phyloP scores from a whole-genome alignment of 1,140 invertebrate species.

The Leptoteleia sp. region DNA sequence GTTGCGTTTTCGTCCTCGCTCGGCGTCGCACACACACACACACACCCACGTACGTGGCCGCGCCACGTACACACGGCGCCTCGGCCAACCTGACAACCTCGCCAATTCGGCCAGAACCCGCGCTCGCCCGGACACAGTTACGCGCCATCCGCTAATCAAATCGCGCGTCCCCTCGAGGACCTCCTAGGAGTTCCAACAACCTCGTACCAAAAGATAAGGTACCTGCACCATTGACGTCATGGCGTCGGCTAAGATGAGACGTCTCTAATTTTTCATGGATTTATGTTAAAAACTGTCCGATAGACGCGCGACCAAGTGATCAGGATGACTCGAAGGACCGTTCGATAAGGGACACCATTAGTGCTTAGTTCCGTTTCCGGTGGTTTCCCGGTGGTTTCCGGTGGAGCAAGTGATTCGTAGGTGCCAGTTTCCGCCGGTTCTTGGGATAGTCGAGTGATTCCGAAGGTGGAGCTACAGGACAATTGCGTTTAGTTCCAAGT shows the following conservation, averaged over 20 bases:
- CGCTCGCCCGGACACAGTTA: constrained; percentile 72
- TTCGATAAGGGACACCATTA: too few species aligned
- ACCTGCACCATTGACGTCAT: constrained; percentile 11
- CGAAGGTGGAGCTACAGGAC: too few species aligned
- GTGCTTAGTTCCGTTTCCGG: too few species aligned
- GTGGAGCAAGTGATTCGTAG: too few species aligned
- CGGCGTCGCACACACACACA: constrained; percentile 49
- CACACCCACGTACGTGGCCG: constrained; percentile 65
- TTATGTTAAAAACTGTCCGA: too few species aligned
- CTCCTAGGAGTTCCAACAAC: constrained; percentile 5
- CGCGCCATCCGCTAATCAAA: constrained; percentile 75
- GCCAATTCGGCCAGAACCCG: constrained; percentile 60
- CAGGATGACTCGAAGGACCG: too few species aligned
- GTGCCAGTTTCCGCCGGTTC: too few species aligned
- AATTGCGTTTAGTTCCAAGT: too few species aligned
- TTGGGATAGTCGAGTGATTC: too few species aligned
- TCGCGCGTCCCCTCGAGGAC: constrained; percentile 54
- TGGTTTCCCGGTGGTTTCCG: too few species aligned
- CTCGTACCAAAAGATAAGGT: not conserved
- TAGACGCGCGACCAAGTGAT: too few species aligned
- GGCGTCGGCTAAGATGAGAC: constrained; percentile 21
- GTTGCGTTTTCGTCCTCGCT: constrained; percentile 47
- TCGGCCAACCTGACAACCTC: constrained; percentile 62
- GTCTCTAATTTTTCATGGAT: constrained; percentile 16
- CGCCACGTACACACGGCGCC: constrained; percentile 42